A percentile compares a stretch with the other conserved stretches of the same genome.
Conservation (phyloP, 2,113 vertebrate genomes). For the Myodes glareolus region DNA sequence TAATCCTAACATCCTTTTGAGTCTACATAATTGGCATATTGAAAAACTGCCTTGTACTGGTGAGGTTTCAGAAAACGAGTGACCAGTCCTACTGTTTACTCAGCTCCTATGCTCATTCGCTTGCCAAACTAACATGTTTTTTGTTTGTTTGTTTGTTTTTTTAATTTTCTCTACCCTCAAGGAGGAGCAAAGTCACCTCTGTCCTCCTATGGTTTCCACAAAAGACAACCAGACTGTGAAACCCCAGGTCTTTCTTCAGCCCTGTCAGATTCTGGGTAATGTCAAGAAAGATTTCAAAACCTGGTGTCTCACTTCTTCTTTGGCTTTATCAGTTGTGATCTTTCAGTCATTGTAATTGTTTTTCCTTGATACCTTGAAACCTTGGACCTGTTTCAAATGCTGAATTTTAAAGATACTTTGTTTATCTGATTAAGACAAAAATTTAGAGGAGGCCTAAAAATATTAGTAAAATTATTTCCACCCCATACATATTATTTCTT, state of each 20-base stretch:
- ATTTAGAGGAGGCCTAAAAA: background rate
- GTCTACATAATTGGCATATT: background rate
- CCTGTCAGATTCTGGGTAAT: background rate
- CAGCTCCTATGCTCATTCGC: background rate
- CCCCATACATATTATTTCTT: background rate
- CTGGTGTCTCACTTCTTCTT: background rate
- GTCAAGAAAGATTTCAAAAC: background rate
- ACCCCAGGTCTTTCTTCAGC: too few species aligned
- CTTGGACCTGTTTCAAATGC: background rate
- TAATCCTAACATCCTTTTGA: background rate
- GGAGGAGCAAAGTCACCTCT: background rate
- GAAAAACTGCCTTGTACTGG: background rate
- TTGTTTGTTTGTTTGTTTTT: background rate
- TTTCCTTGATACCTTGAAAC: background rate
- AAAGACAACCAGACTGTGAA: background rate
- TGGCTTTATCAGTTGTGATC: too few species aligned
- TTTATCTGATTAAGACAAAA: background rate
- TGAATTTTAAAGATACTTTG: background rate
- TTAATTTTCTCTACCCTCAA: background rate
- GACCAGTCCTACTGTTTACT: too few species aligned
- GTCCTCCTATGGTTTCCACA: background rate
- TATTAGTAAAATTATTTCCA: background rate
- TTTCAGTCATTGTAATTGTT: background rate
- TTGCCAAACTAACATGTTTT: too few species aligned
- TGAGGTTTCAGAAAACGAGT: background rate